Evolutionary conservation across 2,797 vertebrate genomes (phyloP), one percentile per base, ranked within the genome.

Genomic region (Phataginus tricuspis): DNA sequence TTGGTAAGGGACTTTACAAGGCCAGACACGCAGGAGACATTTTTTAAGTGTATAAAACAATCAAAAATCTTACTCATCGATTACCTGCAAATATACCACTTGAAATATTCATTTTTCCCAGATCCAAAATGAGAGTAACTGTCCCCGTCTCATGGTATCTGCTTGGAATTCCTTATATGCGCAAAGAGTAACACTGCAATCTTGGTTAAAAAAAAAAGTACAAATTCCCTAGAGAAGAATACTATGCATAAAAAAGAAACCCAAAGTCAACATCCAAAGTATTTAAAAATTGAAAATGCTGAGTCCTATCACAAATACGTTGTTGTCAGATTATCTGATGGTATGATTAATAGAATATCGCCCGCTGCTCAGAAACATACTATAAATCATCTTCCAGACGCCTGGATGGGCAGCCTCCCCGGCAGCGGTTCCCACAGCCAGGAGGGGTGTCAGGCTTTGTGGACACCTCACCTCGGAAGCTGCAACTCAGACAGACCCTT

Each of bases 81-180:
- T 90, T 84, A 96, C 85, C 80, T 66, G 2, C 66, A 64, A 86
- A 51, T 61, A 84, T 23, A 59, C 19, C 84, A 53, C 66, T 71
- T 95, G 75, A 80, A 96, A 95, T 85, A 90, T 68, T 94, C 90
- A 57, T 84, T 77, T 84, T 42, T 31, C 15, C 86, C 21, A 92
- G 34, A 61, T 53, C 25, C 49, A 80, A 87, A 89, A 68, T 34
- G 66, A 95, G 61, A 96, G 84, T 61, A 85, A 90, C 42, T 61
- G 68, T 45, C 23, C 29, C 61, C 15, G 45, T 84, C 66, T 95
- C 55, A 63, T 59, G 4, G 27, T 23, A 83, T 86, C 78, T 93
- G 49, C 92, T 75, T 80, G 16, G 64, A 75, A 95, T 85, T 75
- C 59, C 29, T 90, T 34, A 61, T 13, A 23, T 4, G 53, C 51